Evolutionary conservation across 2,888 invertebrate genomes (phyloP).

Genomic region (Leptinotarsa juncta): DNA sequence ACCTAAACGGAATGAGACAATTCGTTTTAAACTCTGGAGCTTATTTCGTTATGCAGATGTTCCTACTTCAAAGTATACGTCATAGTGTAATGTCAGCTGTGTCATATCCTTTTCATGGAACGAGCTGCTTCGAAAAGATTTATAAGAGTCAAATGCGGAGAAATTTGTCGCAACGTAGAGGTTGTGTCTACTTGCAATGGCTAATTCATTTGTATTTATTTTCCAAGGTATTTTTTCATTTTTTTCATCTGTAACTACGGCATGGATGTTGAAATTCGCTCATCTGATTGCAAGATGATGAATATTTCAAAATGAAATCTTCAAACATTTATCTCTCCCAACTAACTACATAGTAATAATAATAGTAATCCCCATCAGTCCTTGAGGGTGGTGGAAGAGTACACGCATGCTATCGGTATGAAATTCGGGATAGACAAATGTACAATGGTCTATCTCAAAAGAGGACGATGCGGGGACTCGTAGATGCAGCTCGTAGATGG

Average conservation of each 20-base stretch:
- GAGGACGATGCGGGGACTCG: too few relatives aligned
- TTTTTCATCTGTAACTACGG: neutral
- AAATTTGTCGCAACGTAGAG: neutral
- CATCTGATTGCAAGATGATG: too few relatives aligned
- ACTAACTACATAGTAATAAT: too few relatives aligned
- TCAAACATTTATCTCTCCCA: too few relatives aligned
- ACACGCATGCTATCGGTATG: too few relatives aligned
- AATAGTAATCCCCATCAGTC: too few relatives aligned
- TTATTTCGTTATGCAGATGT: conserved; percentile 13
- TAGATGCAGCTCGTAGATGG: too few relatives aligned
- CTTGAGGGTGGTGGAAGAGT: too few relatives aligned
- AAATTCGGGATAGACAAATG: too few relatives aligned
- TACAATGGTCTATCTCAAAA: too few relatives aligned
- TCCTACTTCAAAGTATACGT: neutral
- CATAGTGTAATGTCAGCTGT: conserved; percentile 15
- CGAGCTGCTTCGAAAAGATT: neutral
- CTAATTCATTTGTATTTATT: neutral
- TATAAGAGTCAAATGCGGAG: neutral
- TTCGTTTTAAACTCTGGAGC: conserved; percentile 7
- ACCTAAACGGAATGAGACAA: neutral
- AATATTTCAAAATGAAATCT: too few relatives aligned
- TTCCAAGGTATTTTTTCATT: neutral
- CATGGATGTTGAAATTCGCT: too few relatives aligned
- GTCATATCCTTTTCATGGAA: conserved; percentile 3
- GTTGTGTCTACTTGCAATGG: neutral